Evolutionary conservation across 2,888 invertebrate species (phyloP).

Genomic region (Hedychridium roseum): DNA sequence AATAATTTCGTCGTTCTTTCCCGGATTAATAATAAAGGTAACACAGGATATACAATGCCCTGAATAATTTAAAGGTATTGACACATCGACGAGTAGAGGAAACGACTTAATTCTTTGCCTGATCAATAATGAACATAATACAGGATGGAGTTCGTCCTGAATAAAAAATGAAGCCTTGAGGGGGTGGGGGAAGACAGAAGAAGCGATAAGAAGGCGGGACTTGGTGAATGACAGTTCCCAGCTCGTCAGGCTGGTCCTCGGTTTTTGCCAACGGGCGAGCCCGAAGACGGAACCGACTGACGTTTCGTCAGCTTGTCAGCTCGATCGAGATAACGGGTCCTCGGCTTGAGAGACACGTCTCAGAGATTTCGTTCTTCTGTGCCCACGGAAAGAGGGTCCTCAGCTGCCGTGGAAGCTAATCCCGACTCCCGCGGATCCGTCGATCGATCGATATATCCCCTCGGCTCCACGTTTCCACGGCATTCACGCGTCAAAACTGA

Average conservation of each 20-base stretch:
- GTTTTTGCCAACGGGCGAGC: constrained; percentile 29
- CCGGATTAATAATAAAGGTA: no score
- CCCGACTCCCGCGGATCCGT: not conserved
- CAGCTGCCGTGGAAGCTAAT: not conserved
- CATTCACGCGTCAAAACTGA: no score
- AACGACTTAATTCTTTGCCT: no score
- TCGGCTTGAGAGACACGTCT: constrained; percentile 18
- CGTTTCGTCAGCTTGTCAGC: constrained; percentile 44
- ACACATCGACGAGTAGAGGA: no score
- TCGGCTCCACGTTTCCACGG: no score
- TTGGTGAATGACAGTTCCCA: constrained; percentile 19
- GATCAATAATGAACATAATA: no score
- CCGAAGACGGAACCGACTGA: constrained; percentile 38
- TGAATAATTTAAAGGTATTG: no score
- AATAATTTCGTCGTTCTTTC: no score
- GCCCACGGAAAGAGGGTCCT: not conserved
- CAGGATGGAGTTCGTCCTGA: no score
- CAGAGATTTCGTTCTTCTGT: constrained; percentile 5
- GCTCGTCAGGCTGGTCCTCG: constrained; percentile 33
- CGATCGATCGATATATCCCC: not conserved
- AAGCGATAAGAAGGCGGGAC: constrained; percentile 18
- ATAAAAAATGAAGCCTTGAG: constrained; percentile 13
- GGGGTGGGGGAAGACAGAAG: constrained; percentile 10
- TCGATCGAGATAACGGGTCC: constrained; percentile 32
- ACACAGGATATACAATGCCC: no score